Base-by-base conservation (phyloP, 2,113 vertebrate species). In the Syngnathus floridae region DNA sequence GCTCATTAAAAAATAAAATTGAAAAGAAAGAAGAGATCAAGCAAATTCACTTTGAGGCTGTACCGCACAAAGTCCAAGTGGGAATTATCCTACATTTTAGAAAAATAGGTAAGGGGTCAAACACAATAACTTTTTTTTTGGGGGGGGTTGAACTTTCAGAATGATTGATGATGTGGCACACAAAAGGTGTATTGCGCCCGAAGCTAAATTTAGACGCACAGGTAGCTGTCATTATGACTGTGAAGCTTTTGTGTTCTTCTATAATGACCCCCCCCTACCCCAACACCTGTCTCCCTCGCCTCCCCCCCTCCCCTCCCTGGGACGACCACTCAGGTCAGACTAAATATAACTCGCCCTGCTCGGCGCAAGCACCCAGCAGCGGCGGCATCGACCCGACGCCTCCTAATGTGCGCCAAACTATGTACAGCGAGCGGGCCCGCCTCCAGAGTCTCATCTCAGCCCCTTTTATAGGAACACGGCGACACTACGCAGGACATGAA, bases 281-380 rank as follows among this genome's bases (percentile, higher is more conserved):
- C 81, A 82, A 87, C 90, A 91, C 88, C 90, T 90, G 90, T 90
- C 86, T 85, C 82, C 74, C 73, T 14, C 7, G 26, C 26, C 13
- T 35, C 54, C 54, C 1, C 31, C 71, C 76, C 82, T 71, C 69
- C 70, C 81, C 58, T 13, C 59, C 59, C 21, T 17, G 40, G 59
- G 13, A 84, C 68, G 67, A 77, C 72, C 82, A 85, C 84, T 78
- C 86, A 81, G 87, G 87, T 90, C 90, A 88, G 73, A 41, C 87
- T 90, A 91, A 88, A 91, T 85, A 87, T 88, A 91, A 79, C 72
- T 67, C 82, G 66, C 73, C 75, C 72, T 72, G 54, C 13, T 2
- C 62, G 21, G 21, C 65, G 19, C n/a, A 52, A 65, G 71, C 77
- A 70, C 57, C 38, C 21, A 71, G 69, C 65, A 54, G n/a, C 49